Evolutionary conservation across 2,113 vertebrate genomes (phyloP), one percentile per base, ranked within the genome.

Genomic region (Bufo bufo): DNA sequence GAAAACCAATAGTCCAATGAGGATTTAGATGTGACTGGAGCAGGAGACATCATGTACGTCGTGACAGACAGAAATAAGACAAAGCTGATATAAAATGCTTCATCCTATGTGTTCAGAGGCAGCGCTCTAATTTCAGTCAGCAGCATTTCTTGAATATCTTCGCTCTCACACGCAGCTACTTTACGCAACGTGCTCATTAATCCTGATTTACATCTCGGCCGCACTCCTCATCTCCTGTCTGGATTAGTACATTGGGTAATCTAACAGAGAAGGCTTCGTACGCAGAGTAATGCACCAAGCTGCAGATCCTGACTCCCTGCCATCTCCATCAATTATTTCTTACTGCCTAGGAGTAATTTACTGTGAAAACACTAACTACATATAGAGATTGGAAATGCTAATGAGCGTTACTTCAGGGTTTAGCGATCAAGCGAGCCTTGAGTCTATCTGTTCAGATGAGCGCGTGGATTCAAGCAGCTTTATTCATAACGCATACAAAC

Each of bases 361-460:
- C 43, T 66, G 61, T 83, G 81, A 83, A 83, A 65, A 82, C 80
- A 82, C 16, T 83, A 66, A 65, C 81, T 83, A 50, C 61, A 75
- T 66, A 65, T 83, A 65, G 61, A 83, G 81, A 65, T 65, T 83
- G 61, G 47, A 83, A 83, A 83, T 83, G 59, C 59, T 65, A 63
- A 82, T 82, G 80, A 66, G 59, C 47, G 17, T 63, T 83, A 66
- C 33, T 58, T 59, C 54, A 81, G 56, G 78, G 56, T 81, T 81
- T 81, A 81, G 23, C 33, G 33, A 81, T 45, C 78, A 81, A 81
- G 78, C 78, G 45, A 81, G 4, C 13, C 56, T 12, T 4, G 11
- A 56, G 19, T 81, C 23, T 54, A 19, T 56, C 16, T 7, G 16
- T 14, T n/a, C 52, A 23, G 52, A 23, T 56, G 20, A 77, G 75